A percentile compares a stretch with the other conserved stretches of the same genome.
phyloP scores from a whole-genome alignment of 2,888 invertebrate species.

The Deilephila elpenor region DNA sequence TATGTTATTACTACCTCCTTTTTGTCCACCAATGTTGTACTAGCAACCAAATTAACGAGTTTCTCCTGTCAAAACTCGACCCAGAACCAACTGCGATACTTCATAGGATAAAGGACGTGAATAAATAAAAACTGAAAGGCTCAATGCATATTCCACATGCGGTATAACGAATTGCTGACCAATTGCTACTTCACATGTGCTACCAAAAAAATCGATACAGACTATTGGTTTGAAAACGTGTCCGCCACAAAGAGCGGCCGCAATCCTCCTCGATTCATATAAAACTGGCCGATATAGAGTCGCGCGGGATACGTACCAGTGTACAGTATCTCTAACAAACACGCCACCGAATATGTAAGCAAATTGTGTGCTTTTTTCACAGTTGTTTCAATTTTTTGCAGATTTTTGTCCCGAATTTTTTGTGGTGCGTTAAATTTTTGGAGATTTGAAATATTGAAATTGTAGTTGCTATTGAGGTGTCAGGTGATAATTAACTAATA shows the following conservation, averaged over 20 bases:
- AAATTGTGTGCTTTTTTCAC: conserved; percentile 12
- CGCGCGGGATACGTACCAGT: conserved; percentile 15
- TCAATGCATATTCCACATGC: conserved; percentile 16
- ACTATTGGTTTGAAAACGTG: conserved; percentile 26
- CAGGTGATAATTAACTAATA: too few relatives aligned
- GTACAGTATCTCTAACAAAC: conserved; percentile 26
- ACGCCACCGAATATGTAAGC: conserved; percentile 10
- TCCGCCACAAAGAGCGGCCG: conserved; percentile 22
- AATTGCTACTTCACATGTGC: conserved; percentile 24
- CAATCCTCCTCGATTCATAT: conserved; percentile 25
- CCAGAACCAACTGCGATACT: conserved; percentile 28
- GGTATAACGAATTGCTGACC: conserved; percentile 25
- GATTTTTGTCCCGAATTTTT: background rate
- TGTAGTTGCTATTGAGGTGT: too few relatives aligned
- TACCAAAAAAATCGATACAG: conserved; percentile 14
- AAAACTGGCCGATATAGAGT: conserved; percentile 12
- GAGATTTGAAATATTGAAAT: background rate
- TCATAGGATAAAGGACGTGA: conserved; percentile 15
- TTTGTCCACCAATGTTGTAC: background rate
- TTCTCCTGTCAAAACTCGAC: conserved; percentile 17
- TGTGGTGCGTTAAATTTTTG: background rate
- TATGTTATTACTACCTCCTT: too few relatives aligned
- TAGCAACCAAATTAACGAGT: background rate
- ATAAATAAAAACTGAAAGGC: conserved; percentile 17
- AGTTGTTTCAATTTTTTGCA: background rate